Percentiles rank a stretch among this genome's conserved stretches.
Evolutionary conservation across 1,140 invertebrate genomes (phyloP).

Genomic region (Aradophagus sp.): DNA sequence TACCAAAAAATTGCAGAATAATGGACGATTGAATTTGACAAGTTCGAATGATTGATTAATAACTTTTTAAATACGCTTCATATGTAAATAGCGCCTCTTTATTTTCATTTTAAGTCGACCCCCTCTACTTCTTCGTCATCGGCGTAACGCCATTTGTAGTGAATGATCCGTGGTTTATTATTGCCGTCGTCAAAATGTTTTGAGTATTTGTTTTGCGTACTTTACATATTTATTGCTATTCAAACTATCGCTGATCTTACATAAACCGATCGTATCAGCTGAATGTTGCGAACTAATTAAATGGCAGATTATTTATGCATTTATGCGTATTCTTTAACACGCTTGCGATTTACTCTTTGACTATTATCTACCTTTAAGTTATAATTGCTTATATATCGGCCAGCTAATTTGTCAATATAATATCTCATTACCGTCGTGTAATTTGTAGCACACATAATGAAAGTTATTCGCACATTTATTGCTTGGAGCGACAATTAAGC

Average conservation of each 20-base stretch:
- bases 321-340: conserved; percentile 53
- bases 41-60: conserved; percentile 29
- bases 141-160: conserved; percentile 7
- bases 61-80: conserved; percentile 32
- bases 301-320: conserved; percentile 47
- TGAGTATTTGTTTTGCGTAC: conserved; percentile 33
- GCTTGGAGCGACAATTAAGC: too few species aligned
- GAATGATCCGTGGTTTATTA: conserved; percentile 22
- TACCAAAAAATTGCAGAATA: conserved; percentile 35
- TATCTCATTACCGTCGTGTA: conserved; percentile 36
- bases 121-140: neutral
- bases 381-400: conserved; percentile 47
- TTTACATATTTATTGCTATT: conserved; percentile 42
- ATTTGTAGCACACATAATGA: conserved; percentile 40
- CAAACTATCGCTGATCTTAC: conserved; percentile 35
- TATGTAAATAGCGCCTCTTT: conserved; percentile 24
- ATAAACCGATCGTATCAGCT: conserved; percentile 41
- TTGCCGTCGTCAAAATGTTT: conserved; percentile 37
- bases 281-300: conserved; percentile 49
- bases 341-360: conserved; percentile 45
- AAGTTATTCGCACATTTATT: conserved; percentile 53
- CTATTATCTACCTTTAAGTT: conserved; percentile 37
- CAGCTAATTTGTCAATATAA: conserved; percentile 50
- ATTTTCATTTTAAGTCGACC: conserved; percentile 17
- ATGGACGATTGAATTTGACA: conserved; percentile 30